These are phyloP conservation scores for Tragelaphus imberbis DNA, from an alignment of 2,113 vertebrate genomes.

Conservation along the genomic window DNA sequence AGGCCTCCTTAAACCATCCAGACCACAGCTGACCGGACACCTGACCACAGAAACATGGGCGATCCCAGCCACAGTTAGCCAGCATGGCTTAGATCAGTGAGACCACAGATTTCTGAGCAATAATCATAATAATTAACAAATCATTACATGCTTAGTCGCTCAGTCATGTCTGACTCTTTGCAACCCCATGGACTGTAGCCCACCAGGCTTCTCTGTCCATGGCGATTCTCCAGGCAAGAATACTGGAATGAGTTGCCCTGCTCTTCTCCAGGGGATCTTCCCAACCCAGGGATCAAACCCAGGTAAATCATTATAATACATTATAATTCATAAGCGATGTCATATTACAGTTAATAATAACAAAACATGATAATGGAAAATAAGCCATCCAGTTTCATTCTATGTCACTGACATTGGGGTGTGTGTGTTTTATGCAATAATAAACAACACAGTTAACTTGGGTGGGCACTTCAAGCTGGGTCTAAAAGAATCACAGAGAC, in stretches of 20 bases:
- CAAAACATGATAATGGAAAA: background rate
- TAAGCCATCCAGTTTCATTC: background rate
- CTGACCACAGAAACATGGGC: rapidly evolving
- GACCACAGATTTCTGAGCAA: background rate
- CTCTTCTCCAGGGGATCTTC: background rate
- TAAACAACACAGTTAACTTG: background rate
- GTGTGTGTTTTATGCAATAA: background rate
- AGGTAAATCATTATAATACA: background rate
- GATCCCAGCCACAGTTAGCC: too few species aligned
- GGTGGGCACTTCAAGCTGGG: background rate
- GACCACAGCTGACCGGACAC: background rate
- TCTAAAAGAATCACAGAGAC: too few species aligned
- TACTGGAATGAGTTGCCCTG: background rate
- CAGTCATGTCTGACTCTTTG: background rate
- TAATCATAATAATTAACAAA: background rate
- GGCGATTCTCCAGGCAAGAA: background rate
- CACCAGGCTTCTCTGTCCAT: background rate
- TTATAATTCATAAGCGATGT: too few species aligned
- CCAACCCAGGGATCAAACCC: background rate
- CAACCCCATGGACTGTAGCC: background rate
- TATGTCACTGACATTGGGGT: background rate
- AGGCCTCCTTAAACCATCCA: background rate
- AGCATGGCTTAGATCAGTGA: rapidly evolving
- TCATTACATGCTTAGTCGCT: background rate
- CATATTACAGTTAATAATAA: background rate